phyloP scores from a whole-genome alignment of 2,797 vertebrate species.

The Tadarida brasiliensis region DNA sequence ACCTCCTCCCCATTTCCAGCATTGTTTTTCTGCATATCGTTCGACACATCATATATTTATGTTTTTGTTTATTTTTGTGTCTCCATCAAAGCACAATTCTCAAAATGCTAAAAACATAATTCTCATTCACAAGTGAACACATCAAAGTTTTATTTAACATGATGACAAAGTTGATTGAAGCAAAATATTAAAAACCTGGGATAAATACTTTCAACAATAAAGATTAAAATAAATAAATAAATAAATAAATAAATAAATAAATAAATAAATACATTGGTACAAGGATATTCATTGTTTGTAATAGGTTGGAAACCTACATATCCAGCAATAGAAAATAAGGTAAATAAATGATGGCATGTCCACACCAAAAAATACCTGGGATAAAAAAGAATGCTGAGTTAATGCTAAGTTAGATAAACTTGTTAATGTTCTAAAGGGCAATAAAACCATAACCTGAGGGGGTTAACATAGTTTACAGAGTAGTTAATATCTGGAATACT shows the following conservation, averaged over 20 bases:
- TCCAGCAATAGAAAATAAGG: too few species aligned
- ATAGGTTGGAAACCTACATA: too few species aligned
- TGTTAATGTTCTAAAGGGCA: constrained; percentile 25
- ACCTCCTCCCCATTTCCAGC: background rate
- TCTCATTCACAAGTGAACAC: background rate
- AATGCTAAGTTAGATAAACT: constrained; percentile 44
- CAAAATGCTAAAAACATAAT: constrained; percentile 49
- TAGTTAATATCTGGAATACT: constrained; percentile 24
- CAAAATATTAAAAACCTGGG: background rate
- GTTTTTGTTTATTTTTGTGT: background rate
- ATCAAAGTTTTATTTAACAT: background rate
- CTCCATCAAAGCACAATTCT: background rate
- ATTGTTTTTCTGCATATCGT: background rate
- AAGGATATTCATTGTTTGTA: too few species aligned
- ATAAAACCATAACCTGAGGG: constrained; percentile 5
- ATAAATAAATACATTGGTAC: too few species aligned
- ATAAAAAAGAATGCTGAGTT: constrained; percentile 19
- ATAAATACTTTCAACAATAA: background rate
- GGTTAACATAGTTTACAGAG: background rate
- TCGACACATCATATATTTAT: background rate
- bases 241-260: too few species aligned
- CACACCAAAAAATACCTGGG: background rate
- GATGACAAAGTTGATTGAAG: constrained; percentile 14
- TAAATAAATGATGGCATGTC: too few species aligned
- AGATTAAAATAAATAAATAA: too few species aligned